A percentile compares a stretch with the other conserved stretches of the same genome.
phyloP scores from a whole-genome alignment of 2,888 invertebrate genomes.

The Epirrita christyi region DNA sequence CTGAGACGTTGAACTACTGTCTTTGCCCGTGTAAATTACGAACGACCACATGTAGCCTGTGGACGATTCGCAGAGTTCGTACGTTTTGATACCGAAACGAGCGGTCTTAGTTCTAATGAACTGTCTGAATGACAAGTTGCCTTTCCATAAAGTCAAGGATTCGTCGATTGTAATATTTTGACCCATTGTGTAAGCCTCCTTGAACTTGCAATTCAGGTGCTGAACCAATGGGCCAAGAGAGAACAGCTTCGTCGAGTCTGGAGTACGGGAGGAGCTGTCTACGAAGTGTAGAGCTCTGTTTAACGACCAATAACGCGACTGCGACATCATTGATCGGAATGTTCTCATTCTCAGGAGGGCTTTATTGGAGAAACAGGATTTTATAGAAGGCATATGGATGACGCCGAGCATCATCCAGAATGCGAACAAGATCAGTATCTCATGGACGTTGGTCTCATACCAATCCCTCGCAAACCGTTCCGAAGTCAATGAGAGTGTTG shows the following conservation, averaged over 20 bases:
- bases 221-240: not conserved
- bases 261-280: not conserved
- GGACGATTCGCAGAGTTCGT: conserved; percentile 28
- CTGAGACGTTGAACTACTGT: not conserved
- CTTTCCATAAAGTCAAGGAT: not conserved
- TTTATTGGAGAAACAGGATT: not conserved
- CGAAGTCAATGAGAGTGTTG: not conserved
- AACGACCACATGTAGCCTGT: not conserved
- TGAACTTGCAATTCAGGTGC: not conserved
- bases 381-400: conserved; percentile 16
- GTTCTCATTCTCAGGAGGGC: conserved; percentile 1
- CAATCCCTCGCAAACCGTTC: not conserved
- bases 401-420: conserved; percentile 23
- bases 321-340: not conserved
- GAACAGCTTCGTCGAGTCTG: not conserved
- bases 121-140: too few relatives aligned
- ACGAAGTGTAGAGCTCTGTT: not conserved
- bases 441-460: not conserved
- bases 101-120: too few relatives aligned
- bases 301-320: not conserved
- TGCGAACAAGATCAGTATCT: not conserved
- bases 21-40: not conserved
- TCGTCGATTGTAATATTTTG: not conserved
- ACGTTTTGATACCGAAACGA: conserved; percentile 39
- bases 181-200: not conserved